A percentile compares a stretch with the other conserved stretches of the same genome.
These are phyloP conservation scores for Dorcus parallelipipedus DNA, from an alignment of 2,888 invertebrate species.

Conservation along the genomic window DNA sequence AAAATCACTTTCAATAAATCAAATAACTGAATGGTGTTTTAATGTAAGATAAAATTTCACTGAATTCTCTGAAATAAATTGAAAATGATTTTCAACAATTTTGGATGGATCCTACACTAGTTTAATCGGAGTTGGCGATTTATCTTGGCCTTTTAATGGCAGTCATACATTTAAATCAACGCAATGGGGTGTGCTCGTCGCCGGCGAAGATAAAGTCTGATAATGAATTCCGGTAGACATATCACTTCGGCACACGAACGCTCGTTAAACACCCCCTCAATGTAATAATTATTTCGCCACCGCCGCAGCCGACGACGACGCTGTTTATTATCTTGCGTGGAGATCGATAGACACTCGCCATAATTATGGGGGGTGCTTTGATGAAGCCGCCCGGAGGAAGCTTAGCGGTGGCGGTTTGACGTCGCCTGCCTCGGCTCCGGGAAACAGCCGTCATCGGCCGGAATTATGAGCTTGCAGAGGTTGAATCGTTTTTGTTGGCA, in stretches of 20 bases:
- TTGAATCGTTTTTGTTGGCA: background rate
- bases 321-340: constrained; percentile 10
- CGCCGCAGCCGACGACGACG: background rate
- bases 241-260: constrained; percentile 13
- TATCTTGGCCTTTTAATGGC: background rate
- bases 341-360: background rate
- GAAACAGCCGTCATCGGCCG: too few species aligned
- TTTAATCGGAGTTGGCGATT: background rate
- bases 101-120: too few species aligned
- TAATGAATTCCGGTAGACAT: constrained; percentile 15
- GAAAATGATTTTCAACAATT: too few species aligned
- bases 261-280: constrained; percentile 11
- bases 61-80: too few species aligned
- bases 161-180: constrained; percentile 12
- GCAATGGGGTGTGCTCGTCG: constrained; percentile 7
- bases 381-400: too few species aligned
- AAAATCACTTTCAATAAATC: too few species aligned
- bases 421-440: too few species aligned
- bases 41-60: too few species aligned
- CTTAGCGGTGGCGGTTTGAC: too few species aligned
- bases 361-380: too few species aligned
- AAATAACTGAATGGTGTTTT: too few species aligned
- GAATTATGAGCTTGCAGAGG: background rate
- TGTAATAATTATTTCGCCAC: constrained; percentile 6
- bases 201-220: constrained; percentile 9